A percentile compares a stretch with the other conserved stretches of the same genome.
Evolutionary conservation across 2,888 invertebrate genomes (phyloP).

Genomic region (Marasmarcha lunaedactyla): DNA sequence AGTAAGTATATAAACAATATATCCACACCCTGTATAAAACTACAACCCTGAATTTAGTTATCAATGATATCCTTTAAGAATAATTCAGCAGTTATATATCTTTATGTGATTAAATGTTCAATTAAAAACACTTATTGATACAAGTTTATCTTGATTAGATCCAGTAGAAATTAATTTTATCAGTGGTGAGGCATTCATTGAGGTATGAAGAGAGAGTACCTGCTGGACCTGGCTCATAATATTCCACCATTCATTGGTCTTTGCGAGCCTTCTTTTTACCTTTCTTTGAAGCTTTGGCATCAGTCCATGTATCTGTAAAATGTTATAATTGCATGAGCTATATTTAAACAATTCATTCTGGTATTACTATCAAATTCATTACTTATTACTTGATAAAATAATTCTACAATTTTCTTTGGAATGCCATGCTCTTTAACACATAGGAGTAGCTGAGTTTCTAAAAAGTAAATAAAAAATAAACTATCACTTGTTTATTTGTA

Average conservation of each 20-base stretch:
- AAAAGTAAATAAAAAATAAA: too few relatives aligned
- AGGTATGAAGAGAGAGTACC: conserved; percentile 44
- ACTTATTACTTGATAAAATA: too few relatives aligned
- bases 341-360: too few relatives aligned
- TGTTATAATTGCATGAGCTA: background rate
- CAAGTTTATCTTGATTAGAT: conserved; percentile 5
- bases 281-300: conserved; percentile 79
- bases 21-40: conserved; percentile 55
- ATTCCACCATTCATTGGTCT: conserved; percentile 72
- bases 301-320: conserved; percentile 78
- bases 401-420: too few relatives aligned
- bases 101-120: background rate
- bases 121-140: conserved; percentile 8
- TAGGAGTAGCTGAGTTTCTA: too few relatives aligned
- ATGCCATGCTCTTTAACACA: too few relatives aligned
- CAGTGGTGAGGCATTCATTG: conserved; percentile 52
- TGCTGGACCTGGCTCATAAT: conserved; percentile 29
- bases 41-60: conserved; percentile 30
- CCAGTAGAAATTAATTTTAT: conserved; percentile 34
- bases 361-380: too few relatives aligned
- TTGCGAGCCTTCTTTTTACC: conserved; percentile 83
- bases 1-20: conserved; percentile 36
- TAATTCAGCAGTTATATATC: conserved; percentile 1
- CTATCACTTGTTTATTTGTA: too few relatives aligned
- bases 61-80: conserved; percentile 5